Base-by-base conservation (phyloP, 2,113 vertebrate genomes). In the Passer montanus region DNA sequence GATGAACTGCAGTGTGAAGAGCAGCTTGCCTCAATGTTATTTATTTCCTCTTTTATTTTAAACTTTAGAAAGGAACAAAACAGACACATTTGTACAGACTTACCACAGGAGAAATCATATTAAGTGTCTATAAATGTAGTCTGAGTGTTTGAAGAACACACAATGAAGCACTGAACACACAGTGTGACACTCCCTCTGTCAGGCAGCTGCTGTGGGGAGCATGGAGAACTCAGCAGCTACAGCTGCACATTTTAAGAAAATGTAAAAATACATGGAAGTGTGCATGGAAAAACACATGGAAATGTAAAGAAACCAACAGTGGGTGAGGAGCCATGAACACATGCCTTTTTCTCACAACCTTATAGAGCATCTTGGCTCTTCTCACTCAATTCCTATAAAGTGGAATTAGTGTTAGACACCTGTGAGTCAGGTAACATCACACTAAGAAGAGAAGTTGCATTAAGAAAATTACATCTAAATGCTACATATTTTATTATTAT, bases 391-490 rank as follows among this genome's bases (percentile, higher is more conserved):
- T 85, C 86, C 91, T 83, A 3, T 55, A 6, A 84, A 95, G 68
- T 70, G 67, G 93, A 93, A 59, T 89, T 77, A 44, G 33, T 10
- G 66, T 49, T 60, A 53, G 59, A 63, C 62, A 69, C 67, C 43
- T 31, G 33, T 26, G 46, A 84, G 56, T 92, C 86, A 70, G 69
- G 60, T 52, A 58, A 26, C 50, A 64, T 21, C 8, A 1, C 62
- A 68, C 2, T 1, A 37, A 67, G 52, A 63, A 94, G 93, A 46
- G 87, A 91, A 94, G 31, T 6, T 72, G 74, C 68, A 64, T 91
- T 81, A 94, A 87, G 73, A 91, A 97, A 97, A 94, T 87, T 15
- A 75, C 22, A 88, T 49, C 73, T 86, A 73, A 35, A 56, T 53
- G 63, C 26, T 69, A 84, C 33, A 63, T 84, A 86, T 94, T 86